phyloP scores from a whole-genome alignment of 2,113 vertebrate species.

The Sinocyclocheilus anshuiensis region DNA sequence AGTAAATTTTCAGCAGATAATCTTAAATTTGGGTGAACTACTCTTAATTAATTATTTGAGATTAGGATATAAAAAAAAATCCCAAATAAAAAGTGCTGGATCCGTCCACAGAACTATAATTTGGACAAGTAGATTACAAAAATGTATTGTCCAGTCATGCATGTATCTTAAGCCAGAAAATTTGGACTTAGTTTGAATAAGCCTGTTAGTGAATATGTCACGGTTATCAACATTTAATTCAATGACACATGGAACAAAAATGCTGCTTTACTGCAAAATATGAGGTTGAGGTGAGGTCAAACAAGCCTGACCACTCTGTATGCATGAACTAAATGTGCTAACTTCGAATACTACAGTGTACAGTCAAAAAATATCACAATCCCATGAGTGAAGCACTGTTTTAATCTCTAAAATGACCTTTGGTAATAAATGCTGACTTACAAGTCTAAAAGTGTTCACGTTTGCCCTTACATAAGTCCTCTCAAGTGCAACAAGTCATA shows the following conservation, averaged over 20 bases:
- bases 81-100: not conserved
- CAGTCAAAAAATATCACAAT: not conserved
- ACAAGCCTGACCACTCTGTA: not conserved
- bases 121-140: not conserved
- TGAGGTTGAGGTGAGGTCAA: not conserved
- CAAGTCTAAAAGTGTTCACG: slow-evolving; percentile 10
- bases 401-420: not conserved
- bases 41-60: not conserved
- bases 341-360: not conserved
- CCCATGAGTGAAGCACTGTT: not conserved
- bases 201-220: not conserved
- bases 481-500: slow-evolving; percentile 39
- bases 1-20: not conserved
- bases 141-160: not conserved
- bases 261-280: not conserved
- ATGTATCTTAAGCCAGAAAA: not conserved
- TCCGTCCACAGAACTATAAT: not conserved
- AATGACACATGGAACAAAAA: not conserved
- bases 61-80: not conserved
- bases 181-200: not conserved
- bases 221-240: not conserved
- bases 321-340: not conserved
- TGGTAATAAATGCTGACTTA: not conserved
- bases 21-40: too few species aligned
- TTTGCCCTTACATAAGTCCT: slow-evolving; percentile 29